Evolutionary conservation across 2,888 invertebrate genomes (phyloP), one percentile per base, ranked within the genome.

Genomic region (Diploptera punctata): DNA sequence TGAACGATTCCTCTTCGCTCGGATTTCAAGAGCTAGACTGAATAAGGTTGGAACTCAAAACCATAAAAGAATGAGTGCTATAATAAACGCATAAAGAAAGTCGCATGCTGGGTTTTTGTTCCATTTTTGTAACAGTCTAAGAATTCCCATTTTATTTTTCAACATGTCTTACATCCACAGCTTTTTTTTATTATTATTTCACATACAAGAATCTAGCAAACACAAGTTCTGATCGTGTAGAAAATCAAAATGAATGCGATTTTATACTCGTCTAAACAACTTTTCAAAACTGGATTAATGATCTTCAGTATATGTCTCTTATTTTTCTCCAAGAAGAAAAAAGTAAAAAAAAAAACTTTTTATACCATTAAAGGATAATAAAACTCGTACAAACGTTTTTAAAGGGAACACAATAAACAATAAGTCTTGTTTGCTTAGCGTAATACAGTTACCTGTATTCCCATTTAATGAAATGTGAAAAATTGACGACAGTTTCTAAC

Each of bases 341-440:
- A n/a, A 4, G 5, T 1, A 29, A 29, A 57, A 24, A 29, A 57
- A 29, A 29, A 57, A n/a, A 33, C 7, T 4, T 9, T n/a, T 29
- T 13, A 57, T 26, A n/a, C n/a, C 57, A 57, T 57, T 57, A 57
- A 57, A 29, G 57, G 16, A 31, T 57, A 57, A 31, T 57, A 57
- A 57, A 57, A 57, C 57, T n/a, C n/a, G 57, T 29, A 29, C 57
- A 31, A 57, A 57, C 26, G 26, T 57, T 57, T 57, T 1, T 13
- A 57, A 1, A 16, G 5, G 29, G 31, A n/a, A 57, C 4, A 10
- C 47, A 7, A n/a, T n/a, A 47, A 47, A 10, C 47, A 47, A 57
- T 57, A 29, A 57, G 31, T 13, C n/a, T 57, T 29, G 57, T 57
- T 57, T 57, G 57, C n/a, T 57, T 18, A 24, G 24, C 57, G 29